Percentiles rank a stretch among this genome's conserved stretches.
phyloP scores from a whole-genome alignment of 2,888 invertebrate species.

The Drosophila maculinotata region DNA sequence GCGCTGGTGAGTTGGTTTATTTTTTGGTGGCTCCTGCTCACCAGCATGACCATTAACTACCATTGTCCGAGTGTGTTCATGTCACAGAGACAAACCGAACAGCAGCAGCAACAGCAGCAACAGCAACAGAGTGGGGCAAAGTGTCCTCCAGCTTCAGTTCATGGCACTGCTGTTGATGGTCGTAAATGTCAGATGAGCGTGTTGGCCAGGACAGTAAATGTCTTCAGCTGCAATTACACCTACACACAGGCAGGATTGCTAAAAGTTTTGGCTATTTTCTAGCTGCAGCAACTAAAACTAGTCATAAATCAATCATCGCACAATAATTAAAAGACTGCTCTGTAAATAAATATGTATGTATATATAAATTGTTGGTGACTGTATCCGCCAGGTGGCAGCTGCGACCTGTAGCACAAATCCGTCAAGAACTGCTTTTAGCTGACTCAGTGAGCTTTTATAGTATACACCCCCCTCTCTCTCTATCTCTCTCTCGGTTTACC shows the following conservation, averaged over 20 bases:
- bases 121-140: neutral
- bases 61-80: conserved; percentile 71
- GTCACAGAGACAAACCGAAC: conserved; percentile 59
- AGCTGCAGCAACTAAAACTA: conserved; percentile 17
- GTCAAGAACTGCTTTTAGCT: conserved; percentile 67
- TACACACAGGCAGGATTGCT: conserved; percentile 27
- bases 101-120: neutral
- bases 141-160: conserved; percentile 30
- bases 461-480: neutral
- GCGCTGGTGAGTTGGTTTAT: conserved; percentile 77
- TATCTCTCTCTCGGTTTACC: neutral
- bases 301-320: conserved; percentile 64
- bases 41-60: conserved; percentile 76
- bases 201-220: conserved; percentile 74
- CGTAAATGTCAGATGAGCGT: conserved; percentile 81
- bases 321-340: conserved; percentile 61
- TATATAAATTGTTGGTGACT: conserved; percentile 30
- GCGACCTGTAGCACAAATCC: conserved; percentile 34
- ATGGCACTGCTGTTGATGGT: conserved; percentile 72
- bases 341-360: neutral
- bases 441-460: conserved; percentile 61
- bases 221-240: conserved; percentile 81
- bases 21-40: conserved; percentile 62
- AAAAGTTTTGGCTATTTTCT: conserved; percentile 32
- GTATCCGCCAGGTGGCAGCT: conserved; percentile 33